Base-by-base conservation (phyloP, 2,888 invertebrate genomes). In the Aspidiotus rigidus region DNA sequence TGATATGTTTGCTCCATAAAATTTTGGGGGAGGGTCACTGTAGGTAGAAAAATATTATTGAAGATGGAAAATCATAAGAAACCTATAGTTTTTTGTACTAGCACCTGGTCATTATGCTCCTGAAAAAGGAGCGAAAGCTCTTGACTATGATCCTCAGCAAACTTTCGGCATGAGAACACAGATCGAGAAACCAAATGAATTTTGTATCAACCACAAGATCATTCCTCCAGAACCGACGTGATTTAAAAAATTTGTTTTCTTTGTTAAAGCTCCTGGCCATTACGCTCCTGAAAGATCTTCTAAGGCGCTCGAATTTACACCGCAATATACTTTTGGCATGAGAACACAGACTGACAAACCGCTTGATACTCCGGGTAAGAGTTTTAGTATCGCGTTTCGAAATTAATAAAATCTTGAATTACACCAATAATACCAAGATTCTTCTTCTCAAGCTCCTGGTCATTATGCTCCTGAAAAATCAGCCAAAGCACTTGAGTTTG, bases 391-490 rank as follows among this genome's bases (percentile, higher is more conserved):
- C n/a, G 10, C 6, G 11, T 49, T 49, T 49, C 2, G 28, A 1
- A 28, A 5, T 28, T 3, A 28, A 3, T 28, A 5, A 28, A 28
- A 28, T 28, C 1, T 28, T 5, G 28, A 28, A 28, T 28, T 28
- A 3, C 28, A 28, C 28, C 28, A 5, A 28, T n/a, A 28, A 28
- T 28, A 28, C 5, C 28, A 5, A 28, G n/a, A 28, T 5, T 28
- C 5, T 28, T 28, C 5, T 28, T 5, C 28, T 28, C 28, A 28
- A 6, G 91, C 92, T 10, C 93, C 93, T 0, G 91, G 92, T 13
- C 89, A 91, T 78, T 93, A 93, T 78, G 85, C 89, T 72, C 87
- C 90, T 0, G 85, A 86, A 75, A 87, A 87, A 74, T 84, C 88
- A 0, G 79, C 81, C 42, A 81, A 82, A 73, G 16, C 59, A n/a